Conservation (phyloP, 2,888 invertebrate species). For the Epinotia nisella region DNA sequence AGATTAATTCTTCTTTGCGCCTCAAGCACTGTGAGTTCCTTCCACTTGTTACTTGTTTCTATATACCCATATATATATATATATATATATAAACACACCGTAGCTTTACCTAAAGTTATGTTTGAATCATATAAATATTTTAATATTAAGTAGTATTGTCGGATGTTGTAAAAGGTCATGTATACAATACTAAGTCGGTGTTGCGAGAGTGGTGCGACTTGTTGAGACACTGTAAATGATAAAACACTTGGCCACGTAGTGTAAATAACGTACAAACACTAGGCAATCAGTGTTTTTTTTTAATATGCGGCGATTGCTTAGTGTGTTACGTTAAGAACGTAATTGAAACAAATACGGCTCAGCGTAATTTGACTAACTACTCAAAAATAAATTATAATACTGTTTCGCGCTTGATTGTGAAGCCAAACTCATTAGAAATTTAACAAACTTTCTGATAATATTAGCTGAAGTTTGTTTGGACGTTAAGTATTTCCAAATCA, state of each 20-base stretch:
- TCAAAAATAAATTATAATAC: conserved; percentile 36
- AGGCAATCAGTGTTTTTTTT: conserved; percentile 53
- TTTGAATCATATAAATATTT: not conserved
- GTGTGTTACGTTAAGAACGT: conserved; percentile 49
- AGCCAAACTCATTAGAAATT: conserved; percentile 44
- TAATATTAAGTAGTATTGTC: not conserved
- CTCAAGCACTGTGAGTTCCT: not conserved
- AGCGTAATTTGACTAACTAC: conserved; percentile 50
- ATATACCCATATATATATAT: not conserved
- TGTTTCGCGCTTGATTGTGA: conserved; percentile 46
- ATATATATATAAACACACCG: not conserved
- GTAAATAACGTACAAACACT: conserved; percentile 57
- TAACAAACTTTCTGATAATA: conserved; percentile 43
- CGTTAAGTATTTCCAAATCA: conserved; percentile 29
- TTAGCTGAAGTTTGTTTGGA: conserved; percentile 38
- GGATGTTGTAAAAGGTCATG: not conserved
- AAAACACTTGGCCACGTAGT: conserved; percentile 55
- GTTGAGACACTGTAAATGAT: conserved; percentile 57
- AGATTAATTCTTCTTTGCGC: not conserved
- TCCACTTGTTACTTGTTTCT: not conserved
- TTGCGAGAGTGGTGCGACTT: conserved; percentile 29
- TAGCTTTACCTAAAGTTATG: not conserved
- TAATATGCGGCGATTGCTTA: conserved; percentile 48
- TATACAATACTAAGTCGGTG: conserved; percentile 40
- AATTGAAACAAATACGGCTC: conserved; percentile 48